Evolutionary conservation across 1,140 invertebrate genomes (phyloP), one percentile per base, ranked within the genome.

Genomic region (Drosophila willistoni): DNA sequence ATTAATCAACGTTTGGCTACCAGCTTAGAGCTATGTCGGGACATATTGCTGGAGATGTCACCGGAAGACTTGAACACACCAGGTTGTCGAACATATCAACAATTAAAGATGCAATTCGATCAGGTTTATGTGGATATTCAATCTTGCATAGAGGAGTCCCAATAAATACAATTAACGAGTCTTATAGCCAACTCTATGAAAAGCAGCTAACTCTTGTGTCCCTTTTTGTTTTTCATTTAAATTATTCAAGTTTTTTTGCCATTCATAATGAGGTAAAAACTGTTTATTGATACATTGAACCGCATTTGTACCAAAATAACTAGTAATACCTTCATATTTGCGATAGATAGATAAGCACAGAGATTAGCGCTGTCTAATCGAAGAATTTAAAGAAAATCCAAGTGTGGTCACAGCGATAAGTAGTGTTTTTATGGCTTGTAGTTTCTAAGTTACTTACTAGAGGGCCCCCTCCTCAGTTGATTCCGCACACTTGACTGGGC

Each of bases 291-390:
- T 59, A 63, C 72, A 44, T 77, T 77, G 73, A 67, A 60, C 73
- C 73, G 17, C 7, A 3, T 51, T 51, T 51, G 44, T 47, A 51
- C 44, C 9, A 47, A 47, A 47, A 47, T 47, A 47, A 47, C 44
- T 19, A 47, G 17, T 22, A 51, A 51, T 47, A 22, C 9, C 44
- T 70, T 73, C 66, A 68, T 60, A 54, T 36, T 36, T 51, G 60
- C 55, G 68, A 65, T 55, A 6, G 47, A 64, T 47, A 64, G 56
- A 86, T 89, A 73, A 76, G 55, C 14, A 4, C 34, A 51, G 44
- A 51, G 84, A 80, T 89, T 89, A 83, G 69, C 62, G 42, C 13
- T 39, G n/a, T 62, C 62, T 83, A 71, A 87, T 87, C 79, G 55
- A 44, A 29, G 17, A 14, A 55, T 25, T 73, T 89, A 61, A 63